phyloP scores from a whole-genome alignment of 2,888 invertebrate species.

The Drosophila heteroneura region DNA sequence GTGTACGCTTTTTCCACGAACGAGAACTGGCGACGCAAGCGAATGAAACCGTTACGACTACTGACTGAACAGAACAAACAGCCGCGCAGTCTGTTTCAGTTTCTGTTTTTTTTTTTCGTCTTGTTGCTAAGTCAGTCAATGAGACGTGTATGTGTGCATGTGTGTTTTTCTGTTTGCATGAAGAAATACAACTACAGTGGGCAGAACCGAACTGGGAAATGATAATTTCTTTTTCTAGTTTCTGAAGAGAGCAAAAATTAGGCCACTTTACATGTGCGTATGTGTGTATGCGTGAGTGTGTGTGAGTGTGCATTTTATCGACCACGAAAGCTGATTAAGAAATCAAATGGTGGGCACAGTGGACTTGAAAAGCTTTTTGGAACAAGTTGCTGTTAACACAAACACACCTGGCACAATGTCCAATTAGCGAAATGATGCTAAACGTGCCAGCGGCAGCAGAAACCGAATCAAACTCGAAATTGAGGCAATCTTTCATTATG shows the following conservation, averaged over 20 bases:
- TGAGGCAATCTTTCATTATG: slow-evolving; percentile 39
- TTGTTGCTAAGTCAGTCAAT: slow-evolving; percentile 77
- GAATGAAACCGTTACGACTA: slow-evolving; percentile 66
- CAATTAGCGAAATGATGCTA: slow-evolving; percentile 51
- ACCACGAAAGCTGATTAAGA: slow-evolving; percentile 47
- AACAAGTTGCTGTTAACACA: neutral
- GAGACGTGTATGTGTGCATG: slow-evolving; percentile 28
- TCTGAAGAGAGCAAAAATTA: slow-evolving; percentile 36
- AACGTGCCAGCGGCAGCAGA: slow-evolving; percentile 9
- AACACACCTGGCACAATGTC: slow-evolving; percentile 37
- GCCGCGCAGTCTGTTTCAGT: slow-evolving; percentile 36
- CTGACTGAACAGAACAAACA: slow-evolving; percentile 46
- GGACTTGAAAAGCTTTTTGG: slow-evolving; percentile 38
- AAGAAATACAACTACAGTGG: slow-evolving; percentile 65
- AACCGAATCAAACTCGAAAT: slow-evolving; percentile 40
- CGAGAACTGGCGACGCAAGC: slow-evolving; percentile 25
- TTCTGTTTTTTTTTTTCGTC: slow-evolving; percentile 44
- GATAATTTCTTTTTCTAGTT: slow-evolving; percentile 27
- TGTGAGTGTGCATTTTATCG: slow-evolving; percentile 30
- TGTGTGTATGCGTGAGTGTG: neutral
- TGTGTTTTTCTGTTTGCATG: slow-evolving; percentile 4
- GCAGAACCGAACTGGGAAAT: slow-evolving; percentile 35
- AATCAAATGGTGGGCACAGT: slow-evolving; percentile 28
- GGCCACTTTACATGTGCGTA: slow-evolving; percentile 10
- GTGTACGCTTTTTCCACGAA: slow-evolving; percentile 49